Conservation (phyloP, 2,888 invertebrate genomes). For the Esperia sulphurella region DNA sequence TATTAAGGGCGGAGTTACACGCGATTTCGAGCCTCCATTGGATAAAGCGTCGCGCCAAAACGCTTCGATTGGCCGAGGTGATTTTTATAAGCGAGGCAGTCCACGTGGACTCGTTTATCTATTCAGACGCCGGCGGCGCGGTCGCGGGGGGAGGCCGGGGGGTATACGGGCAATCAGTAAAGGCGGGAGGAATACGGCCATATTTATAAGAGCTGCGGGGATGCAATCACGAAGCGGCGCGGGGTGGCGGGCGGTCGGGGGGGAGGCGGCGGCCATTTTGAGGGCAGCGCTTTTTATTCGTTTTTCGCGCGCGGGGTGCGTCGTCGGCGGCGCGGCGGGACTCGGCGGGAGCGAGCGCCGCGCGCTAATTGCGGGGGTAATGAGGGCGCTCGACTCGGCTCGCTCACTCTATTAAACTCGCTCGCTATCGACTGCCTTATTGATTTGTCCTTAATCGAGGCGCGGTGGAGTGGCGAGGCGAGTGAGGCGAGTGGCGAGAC, state of each 20-base stretch:
- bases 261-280: constrained; percentile 85
- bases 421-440: constrained; percentile 73
- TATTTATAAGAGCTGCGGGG: constrained; percentile 81
- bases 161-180: constrained; percentile 81
- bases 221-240: constrained; percentile 80
- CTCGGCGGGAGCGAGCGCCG: constrained; percentile 36
- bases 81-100: constrained; percentile 78
- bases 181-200: constrained; percentile 80
- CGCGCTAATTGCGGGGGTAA: constrained; percentile 79
- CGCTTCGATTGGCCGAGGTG: constrained; percentile 57
- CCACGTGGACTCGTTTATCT: constrained; percentile 81
- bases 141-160: constrained; percentile 76
- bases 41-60: constrained; percentile 35
- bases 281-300: constrained; percentile 84
- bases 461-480: constrained; percentile 50
- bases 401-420: constrained; percentile 77
- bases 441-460: constrained; percentile 75
- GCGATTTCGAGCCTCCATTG: constrained; percentile 51
- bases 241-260: constrained; percentile 66
- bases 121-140: constrained; percentile 80
- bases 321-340: constrained; percentile 37
- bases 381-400: constrained; percentile 76
- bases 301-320: constrained; percentile 75
- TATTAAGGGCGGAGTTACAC: constrained; percentile 80
- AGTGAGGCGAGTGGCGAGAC: constrained; percentile 43